Evolutionary conservation across 1,140 invertebrate genomes (phyloP).

Genomic region (Hestina assimilis): DNA sequence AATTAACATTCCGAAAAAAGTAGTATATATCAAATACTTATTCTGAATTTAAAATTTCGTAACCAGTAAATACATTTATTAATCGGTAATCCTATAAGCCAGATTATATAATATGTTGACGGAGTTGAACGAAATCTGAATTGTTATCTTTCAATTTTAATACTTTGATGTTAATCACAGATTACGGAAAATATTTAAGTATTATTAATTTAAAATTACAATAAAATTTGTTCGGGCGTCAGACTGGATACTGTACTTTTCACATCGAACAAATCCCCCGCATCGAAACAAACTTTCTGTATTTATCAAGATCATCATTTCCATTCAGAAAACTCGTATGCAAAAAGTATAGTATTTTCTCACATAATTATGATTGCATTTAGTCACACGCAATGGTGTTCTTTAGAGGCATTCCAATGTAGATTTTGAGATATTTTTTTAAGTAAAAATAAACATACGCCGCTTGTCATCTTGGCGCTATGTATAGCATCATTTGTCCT

Average conservation of each 20-base stretch:
- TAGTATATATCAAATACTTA: too few species aligned
- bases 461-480: conserved; percentile 21
- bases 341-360: conserved; percentile 33
- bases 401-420: conserved; percentile 23
- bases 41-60: too few species aligned
- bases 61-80: too few species aligned
- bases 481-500: conserved; percentile 28
- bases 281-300: conserved; percentile 7
- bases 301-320: conserved; percentile 35
- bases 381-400: conserved; percentile 35
- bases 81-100: too few species aligned
- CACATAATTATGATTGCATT: conserved; percentile 34
- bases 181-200: neutral
- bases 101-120: too few species aligned
- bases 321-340: conserved; percentile 28
- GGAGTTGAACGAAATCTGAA: neutral
- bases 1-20: too few species aligned
- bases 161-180: neutral
- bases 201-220: neutral
- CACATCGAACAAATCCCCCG: neutral
- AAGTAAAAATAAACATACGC: conserved; percentile 3
- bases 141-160: neutral
- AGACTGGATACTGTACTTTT: neutral
- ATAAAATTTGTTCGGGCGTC: neutral
- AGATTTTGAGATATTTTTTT: conserved; percentile 26